Base-by-base conservation (phyloP, 1,140 invertebrate genomes). In the Metaphire vulgaris region DNA sequence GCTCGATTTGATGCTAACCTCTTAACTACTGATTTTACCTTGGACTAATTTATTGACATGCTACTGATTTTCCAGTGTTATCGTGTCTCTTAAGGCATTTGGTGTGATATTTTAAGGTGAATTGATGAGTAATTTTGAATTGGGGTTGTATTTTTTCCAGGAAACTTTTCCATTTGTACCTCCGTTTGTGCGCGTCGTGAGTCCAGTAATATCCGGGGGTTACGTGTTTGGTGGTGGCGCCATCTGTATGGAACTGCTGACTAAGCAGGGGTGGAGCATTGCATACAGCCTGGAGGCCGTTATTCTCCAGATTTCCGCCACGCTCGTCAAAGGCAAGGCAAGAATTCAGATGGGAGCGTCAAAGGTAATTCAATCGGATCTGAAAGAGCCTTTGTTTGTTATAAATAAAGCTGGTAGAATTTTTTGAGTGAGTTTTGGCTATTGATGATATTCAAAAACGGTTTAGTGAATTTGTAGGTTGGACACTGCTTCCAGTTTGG, bases 241-340 rank as follows among this genome's bases (percentile, higher is more conserved):
- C 74, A 97, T 99, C 81, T 99, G 97, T 85, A 99, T 99, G 97
- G 97, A 99, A 85, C 88, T 99, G 75, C 87, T 99, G 30, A 99
- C 97, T 26, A 98, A 98, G 30, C 87, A 92, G 88, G 97, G 97
- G 74, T 99, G 97, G 97, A 97, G 95, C 81, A 97, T 94, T 79
- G 97, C 97, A 15, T 99, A 99, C 85, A 98, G 95, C 16, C 92
- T 99, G 69, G 97, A 99, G 88, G 96, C 97, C 33, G 92, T 99
- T 6, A 97, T 99, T 81, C 95, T 98, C 91, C 97, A 99, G 89
- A 99, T 99, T 81, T 92, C 96, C 6, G 97, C 97, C 16, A 99
- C 97, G 1, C 88, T 99, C 76, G 97, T 99, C 16, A 99, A 99
- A 88, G 97, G 97, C 80, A 99, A 99, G 87, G 97, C 97, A 73